Percentiles rank a stretch among this genome's conserved stretches.
These are phyloP conservation scores for Digitonthophagus gazella DNA, from an alignment of 2,888 invertebrate species.

Conservation along the genomic window DNA sequence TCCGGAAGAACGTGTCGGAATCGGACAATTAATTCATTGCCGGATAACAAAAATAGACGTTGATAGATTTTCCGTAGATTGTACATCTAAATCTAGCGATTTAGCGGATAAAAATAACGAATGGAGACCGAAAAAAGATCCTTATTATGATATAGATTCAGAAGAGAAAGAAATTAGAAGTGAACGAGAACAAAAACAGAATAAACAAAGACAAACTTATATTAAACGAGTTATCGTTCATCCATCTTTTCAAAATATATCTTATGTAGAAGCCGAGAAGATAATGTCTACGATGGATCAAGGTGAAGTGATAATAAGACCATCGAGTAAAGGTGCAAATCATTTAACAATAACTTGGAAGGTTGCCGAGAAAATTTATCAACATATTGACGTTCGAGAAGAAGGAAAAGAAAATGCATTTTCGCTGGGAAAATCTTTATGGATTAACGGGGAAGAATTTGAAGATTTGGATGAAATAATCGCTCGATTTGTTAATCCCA, in stretches of 20 bases:
- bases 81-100: conserved; percentile 92
- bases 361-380: conserved; percentile 88
- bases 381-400: conserved; percentile 95
- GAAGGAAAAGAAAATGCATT: conserved; percentile 96
- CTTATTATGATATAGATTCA: conserved; percentile 84
- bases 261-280: conserved; percentile 88
- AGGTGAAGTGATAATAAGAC: conserved; percentile 94
- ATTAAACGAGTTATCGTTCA: conserved; percentile 97
- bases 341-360: conserved; percentile 99
- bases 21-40: conserved; percentile 81
- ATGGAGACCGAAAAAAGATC: conserved; percentile 87
- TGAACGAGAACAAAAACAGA: conserved; percentile 79
- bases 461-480: conserved; percentile 99
- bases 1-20: conserved; percentile 87
- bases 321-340: conserved; percentile 94
- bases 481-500: conserved; percentile 92
- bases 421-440: conserved; percentile 82
- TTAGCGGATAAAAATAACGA: conserved; percentile 86
- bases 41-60: conserved; percentile 95
- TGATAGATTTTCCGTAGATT: conserved; percentile 89
- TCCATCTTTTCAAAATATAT: conserved; percentile 95
- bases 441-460: conserved; percentile 90
- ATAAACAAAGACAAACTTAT: conserved; percentile 80
- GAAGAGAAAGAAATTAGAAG: conserved; percentile 78
- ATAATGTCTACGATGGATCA: conserved; percentile 90